Percentiles rank a stretch among this genome's conserved stretches.
Conservation (phyloP, 2,113 vertebrate species). For the Antigone vipio region DNA sequence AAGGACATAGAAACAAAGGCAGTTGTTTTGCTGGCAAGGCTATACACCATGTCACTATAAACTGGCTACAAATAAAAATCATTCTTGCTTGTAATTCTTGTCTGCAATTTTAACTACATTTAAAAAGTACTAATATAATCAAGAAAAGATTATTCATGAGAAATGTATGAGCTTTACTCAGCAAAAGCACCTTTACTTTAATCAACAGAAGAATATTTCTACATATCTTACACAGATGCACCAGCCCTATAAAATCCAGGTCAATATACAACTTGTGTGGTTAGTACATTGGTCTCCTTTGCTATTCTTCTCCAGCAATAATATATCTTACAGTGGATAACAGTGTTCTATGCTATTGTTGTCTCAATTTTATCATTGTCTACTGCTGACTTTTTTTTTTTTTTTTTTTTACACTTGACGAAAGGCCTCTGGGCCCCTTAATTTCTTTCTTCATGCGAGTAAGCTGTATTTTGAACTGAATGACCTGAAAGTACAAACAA, state of each 20-base stretch:
- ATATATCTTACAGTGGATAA: background rate
- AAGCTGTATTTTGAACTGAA: background rate
- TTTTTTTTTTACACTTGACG: background rate
- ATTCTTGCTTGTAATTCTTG: conserved; percentile 52
- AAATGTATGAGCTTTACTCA: background rate
- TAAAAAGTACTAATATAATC: conserved; percentile 54
- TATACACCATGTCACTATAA: conserved; percentile 49
- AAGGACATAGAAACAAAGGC: conserved; percentile 56
- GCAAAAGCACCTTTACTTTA: background rate
- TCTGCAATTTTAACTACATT: conserved; percentile 28
- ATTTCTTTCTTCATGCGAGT: background rate
- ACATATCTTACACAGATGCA: background rate
- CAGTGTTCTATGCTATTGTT: background rate
- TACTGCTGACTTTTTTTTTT: background rate
- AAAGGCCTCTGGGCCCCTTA: background rate
- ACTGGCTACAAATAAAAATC: conserved; percentile 64
- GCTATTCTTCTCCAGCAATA: background rate
- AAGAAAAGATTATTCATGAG: conserved; percentile 7
- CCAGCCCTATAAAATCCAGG: background rate
- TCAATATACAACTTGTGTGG: background rate
- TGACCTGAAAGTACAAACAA: background rate
- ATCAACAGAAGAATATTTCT: background rate
- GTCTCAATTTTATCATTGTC: background rate
- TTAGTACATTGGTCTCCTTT: background rate
- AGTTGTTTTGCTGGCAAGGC: conserved; percentile 58